Conservation (phyloP, 2,113 vertebrate species). For the Opisthocomus hoazin region DNA sequence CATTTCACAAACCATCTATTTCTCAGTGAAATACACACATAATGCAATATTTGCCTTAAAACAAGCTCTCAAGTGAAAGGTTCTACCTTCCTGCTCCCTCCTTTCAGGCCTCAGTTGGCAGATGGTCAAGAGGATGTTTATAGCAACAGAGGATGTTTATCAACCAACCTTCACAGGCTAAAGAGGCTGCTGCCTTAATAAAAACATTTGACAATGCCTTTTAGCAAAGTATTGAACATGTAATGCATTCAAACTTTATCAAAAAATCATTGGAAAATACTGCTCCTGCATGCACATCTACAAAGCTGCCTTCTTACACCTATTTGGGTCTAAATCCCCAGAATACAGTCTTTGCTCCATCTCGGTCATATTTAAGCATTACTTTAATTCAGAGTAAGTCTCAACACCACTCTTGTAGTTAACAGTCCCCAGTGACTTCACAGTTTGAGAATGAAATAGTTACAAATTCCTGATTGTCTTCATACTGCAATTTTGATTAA, state of each 20-base stretch:
- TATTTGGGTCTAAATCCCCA: background rate
- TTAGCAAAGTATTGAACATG: background rate
- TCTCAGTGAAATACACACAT: background rate
- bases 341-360: background rate
- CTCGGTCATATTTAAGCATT: background rate
- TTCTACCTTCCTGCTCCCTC: conserved; percentile 1
- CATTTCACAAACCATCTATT: background rate
- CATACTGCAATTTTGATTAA: background rate
- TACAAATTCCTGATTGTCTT: background rate
- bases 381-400: background rate
- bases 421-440: background rate
- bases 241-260: background rate
- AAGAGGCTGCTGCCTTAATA: background rate
- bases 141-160: conserved; percentile 50
- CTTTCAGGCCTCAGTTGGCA: background rate
- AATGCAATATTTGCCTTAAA: background rate
- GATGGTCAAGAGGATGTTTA: conserved; percentile 48
- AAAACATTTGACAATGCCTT: background rate
- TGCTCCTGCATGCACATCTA: background rate
- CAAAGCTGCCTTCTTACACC: background rate
- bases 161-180: background rate
- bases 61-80: background rate
- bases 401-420: background rate
- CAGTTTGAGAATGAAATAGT: background rate
- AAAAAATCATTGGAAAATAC: background rate